A percentile compares a stretch with the other conserved stretches of the same genome.
Evolutionary conservation across 2,888 invertebrate genomes (phyloP).

Genomic region (Ashinkailepas kermadecensis): DNA sequence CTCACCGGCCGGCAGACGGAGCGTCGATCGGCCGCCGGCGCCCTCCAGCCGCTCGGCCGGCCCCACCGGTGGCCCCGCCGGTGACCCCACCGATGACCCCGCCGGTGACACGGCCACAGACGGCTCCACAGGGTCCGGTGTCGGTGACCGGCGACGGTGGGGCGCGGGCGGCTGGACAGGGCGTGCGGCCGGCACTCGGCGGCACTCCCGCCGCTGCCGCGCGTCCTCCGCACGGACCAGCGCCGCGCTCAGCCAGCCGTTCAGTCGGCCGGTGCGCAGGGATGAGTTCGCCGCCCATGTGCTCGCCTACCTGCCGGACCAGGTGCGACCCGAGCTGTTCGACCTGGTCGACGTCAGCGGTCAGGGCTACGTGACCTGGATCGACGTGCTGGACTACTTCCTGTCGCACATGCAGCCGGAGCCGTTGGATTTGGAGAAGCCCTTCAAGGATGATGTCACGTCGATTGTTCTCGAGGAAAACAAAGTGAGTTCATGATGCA

Average conservation of each 20-base stretch:
- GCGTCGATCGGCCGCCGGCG: neutral
- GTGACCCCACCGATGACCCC: neutral
- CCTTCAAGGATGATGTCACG: neutral
- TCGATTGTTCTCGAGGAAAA: neutral
- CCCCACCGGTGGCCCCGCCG: neutral
- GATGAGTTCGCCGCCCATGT: neutral
- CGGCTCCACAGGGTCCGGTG: neutral
- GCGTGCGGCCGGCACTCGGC: neutral
- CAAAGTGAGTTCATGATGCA: neutral
- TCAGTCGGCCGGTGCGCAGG: neutral
- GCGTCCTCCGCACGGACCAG: too few species aligned
- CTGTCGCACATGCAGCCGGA: neutral
- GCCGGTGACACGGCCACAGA: neutral
- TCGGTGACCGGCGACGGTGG: neutral
- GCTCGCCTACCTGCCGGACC: neutral
- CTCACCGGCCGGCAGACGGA: neutral
- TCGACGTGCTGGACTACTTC: neutral
- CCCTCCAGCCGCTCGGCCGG: neutral
- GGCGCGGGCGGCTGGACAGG: neutral
- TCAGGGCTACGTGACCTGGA: neutral
- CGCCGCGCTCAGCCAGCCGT: neutral
- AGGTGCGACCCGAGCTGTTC: neutral
- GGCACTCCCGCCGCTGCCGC: neutral
- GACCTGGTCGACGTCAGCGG: neutral
- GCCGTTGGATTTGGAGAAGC: neutral